phyloP scores from a whole-genome alignment of 2,888 invertebrate species.

The Drosophila mayaguana region DNA sequence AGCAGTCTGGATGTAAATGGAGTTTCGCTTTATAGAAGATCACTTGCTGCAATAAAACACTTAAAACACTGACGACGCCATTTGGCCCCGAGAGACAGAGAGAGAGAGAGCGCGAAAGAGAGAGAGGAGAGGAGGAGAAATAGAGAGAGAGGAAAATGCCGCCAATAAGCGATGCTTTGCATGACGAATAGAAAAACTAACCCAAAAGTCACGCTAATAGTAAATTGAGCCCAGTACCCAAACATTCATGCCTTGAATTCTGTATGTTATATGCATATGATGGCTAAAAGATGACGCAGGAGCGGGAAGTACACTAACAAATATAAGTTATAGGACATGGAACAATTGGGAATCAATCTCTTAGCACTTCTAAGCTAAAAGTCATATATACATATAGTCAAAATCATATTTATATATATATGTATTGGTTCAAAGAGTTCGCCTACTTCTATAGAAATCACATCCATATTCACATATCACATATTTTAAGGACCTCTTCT shows the following conservation, averaged over 20 bases:
- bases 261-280: conserved; percentile 44
- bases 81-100: conserved; percentile 21
- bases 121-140: not conserved
- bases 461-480: not conserved
- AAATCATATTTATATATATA: no score
- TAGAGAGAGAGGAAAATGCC: conserved; percentile 28
- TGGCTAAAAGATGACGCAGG: conserved; percentile 13
- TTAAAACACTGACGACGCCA: conserved; percentile 51
- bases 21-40: conserved; percentile 61
- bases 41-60: conserved; percentile 73
- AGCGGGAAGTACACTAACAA: conserved; percentile 4
- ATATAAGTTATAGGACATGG: not conserved
- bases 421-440: no score
- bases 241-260: conserved; percentile 48
- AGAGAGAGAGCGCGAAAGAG: not conserved
- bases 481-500: not conserved
- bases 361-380: no score
- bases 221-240: conserved; percentile 73
- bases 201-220: conserved; percentile 80
- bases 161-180: conserved; percentile 75
- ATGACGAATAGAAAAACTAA: conserved; percentile 80
- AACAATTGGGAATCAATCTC: not conserved
- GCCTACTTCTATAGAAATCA: no score
- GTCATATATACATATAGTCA: not conserved
- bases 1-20: conserved; percentile 41